Percentiles rank a stretch among this genome's conserved stretches.
Conservation (phyloP, 2,113 vertebrate species). For the Pycnonotus jocosus region DNA sequence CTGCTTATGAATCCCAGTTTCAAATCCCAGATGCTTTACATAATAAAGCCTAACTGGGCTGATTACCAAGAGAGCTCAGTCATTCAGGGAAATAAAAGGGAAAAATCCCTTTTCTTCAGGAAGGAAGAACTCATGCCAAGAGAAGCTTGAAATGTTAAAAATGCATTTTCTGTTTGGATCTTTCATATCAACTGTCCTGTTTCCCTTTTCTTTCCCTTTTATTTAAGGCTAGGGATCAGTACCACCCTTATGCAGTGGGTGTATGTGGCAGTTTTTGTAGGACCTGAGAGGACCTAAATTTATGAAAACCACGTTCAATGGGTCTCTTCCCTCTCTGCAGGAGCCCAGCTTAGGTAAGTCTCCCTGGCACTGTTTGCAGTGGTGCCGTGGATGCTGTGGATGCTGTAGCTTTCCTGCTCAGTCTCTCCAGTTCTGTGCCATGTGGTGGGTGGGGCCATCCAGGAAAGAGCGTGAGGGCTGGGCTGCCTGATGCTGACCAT, state of each 20-base stretch:
- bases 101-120: constrained; percentile 37
- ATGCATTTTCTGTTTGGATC: constrained; percentile 50
- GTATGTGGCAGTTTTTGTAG: not conserved
- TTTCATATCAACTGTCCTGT: constrained; percentile 17
- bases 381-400: accelerated
- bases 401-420: not conserved
- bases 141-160: constrained; percentile 51
- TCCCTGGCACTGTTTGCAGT: not conserved
- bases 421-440: not conserved
- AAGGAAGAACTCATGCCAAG: constrained; percentile 1
- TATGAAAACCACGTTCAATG: not conserved
- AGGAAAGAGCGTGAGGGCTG: not conserved
- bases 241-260: not conserved
- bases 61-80: constrained; percentile 54
- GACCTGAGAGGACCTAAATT: not conserved
- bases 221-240: not conserved
- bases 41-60: constrained; percentile 65
- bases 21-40: constrained; percentile 63
- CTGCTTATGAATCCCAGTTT: constrained; percentile 66
- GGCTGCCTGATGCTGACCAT: not conserved
- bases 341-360: constrained; percentile 31
- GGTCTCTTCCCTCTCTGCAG: not conserved
- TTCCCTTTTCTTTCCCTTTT: not conserved
- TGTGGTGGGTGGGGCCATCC: not conserved
- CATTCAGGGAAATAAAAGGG: constrained; percentile 61